Conservation (phyloP, 2,797 vertebrate species). For the Simalia tracyae region DNA sequence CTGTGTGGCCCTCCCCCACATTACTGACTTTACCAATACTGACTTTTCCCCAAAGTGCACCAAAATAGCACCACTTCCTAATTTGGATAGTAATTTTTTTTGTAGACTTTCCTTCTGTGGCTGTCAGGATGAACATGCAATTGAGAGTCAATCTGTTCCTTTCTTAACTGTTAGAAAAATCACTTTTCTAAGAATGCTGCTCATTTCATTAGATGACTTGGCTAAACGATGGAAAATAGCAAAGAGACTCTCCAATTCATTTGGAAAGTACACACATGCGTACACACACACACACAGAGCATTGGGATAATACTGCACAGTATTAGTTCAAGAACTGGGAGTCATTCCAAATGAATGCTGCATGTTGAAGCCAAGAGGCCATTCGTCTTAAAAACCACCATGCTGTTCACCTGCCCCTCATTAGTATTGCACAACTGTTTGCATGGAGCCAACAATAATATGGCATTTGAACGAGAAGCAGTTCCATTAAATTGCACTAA, state of each 20-base stretch:
- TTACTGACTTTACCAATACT: not conserved
- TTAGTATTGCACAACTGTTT: constrained; percentile 1
- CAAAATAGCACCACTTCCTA: not conserved
- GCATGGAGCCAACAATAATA: constrained; percentile 40
- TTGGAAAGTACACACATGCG: constrained; percentile 6
- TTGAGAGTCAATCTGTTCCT: constrained; percentile 31
- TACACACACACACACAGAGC: not conserved
- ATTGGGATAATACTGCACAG: constrained; percentile 44
- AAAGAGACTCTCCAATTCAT: constrained; percentile 34
- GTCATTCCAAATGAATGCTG: constrained; percentile 52
- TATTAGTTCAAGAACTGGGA: constrained; percentile 46
- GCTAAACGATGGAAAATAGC: constrained; percentile 42
- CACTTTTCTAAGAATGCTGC: constrained; percentile 1
- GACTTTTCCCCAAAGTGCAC: not conserved
- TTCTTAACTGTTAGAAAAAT: constrained; percentile 23
- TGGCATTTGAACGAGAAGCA: constrained; percentile 38
- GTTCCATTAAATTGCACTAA: constrained; percentile 35
- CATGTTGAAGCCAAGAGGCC: constrained; percentile 39
- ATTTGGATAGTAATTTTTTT: not conserved
- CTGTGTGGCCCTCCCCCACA: not conserved
- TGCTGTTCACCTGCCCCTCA: constrained; percentile 38
- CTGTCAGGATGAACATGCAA: not conserved
- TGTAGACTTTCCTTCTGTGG: not conserved
- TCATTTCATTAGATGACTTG: constrained; percentile 51
- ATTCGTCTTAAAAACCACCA: constrained; percentile 33